Base-by-base conservation (phyloP, 1,140 invertebrate genomes). In the Hylaeus volcanicus region DNA sequence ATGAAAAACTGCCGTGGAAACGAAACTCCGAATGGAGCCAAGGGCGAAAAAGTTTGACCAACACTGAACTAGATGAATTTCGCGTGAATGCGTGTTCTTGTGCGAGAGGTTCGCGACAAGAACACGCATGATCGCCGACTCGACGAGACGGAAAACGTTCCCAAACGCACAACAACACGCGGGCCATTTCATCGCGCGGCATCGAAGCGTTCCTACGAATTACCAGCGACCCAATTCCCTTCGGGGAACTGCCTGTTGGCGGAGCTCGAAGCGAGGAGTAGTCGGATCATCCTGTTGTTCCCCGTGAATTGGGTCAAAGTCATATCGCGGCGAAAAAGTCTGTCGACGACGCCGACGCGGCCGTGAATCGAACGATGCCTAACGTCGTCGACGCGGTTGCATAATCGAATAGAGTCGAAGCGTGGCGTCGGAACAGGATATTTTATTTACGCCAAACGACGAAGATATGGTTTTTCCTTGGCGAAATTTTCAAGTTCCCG, bases 261-360 rank as follows among this genome's bases (percentile, higher is more conserved):
- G 37, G 5, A 2, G 3, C 9, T 45, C 37, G 14, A 26, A 26
- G 4, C 12, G 8, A 61, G 9, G 51, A 8, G 9, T 9, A 51
- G 6, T 51, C 51, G 43, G 41, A 45, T 72, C 26, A 11, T 51
- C 77, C 56, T 69, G 51, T 63, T 58, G 56, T 73, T 41, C 11
- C 12, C 9, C 6, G 41, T 14, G 64, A 86, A 86, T 9, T 71
- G 48, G 80, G 85, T 86, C 84, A 86, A 82, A 86, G 79, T 82
- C 72, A 45, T 79, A 79, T 79, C 80, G 72, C 70, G 41, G 3
- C 39, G 72, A 76, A 86, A 79, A 85, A 73, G 14, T 48, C 58
- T 73, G 64, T 53, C 83, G 60, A 26, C 26, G 26, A 26, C 26
- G 26, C 26, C 43, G 56, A 61, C 58, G 43, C 56, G 81, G n/a